Evolutionary conservation across 2,888 invertebrate genomes (phyloP).

Genomic region (Cistogaster globosa): DNA sequence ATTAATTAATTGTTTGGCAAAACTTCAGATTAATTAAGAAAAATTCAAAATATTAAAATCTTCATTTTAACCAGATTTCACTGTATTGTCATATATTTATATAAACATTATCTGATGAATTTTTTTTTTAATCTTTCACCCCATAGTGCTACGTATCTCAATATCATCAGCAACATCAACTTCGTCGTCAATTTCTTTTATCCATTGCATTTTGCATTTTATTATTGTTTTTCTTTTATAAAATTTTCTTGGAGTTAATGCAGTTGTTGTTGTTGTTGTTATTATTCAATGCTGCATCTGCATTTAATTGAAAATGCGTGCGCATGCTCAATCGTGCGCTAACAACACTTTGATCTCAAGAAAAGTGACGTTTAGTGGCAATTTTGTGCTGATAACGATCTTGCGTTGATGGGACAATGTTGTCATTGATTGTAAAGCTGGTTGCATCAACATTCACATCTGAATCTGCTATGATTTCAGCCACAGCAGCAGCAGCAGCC

Average conservation of each 20-base stretch:
- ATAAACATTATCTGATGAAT: too few relatives aligned
- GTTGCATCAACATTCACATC: conserved; percentile 68
- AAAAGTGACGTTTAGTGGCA: conserved; percentile 82
- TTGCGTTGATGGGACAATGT: conserved; percentile 81
- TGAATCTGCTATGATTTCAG: conserved; percentile 31
- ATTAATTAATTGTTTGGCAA: too few relatives aligned
- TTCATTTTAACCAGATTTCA: too few relatives aligned
- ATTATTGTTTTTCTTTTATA: conserved; percentile 34
- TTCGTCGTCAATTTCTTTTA: conserved; percentile 46
- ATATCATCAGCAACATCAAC: conserved; percentile 42
- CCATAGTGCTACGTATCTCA: conserved; percentile 38
- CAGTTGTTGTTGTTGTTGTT: conserved; percentile 50
- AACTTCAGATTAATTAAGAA: too few relatives aligned
- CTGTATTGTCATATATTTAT: too few relatives aligned
- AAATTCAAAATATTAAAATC: too few relatives aligned
- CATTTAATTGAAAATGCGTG: conserved; percentile 74
- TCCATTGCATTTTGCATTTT: conserved; percentile 30
- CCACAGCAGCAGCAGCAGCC: conserved; percentile 24
- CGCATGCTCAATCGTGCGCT: conserved; percentile 78
- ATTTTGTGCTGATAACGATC: conserved; percentile 81
- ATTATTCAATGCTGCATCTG: conserved; percentile 65
- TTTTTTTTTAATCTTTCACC: not conserved
- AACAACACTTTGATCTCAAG: conserved; percentile 82
- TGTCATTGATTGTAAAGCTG: conserved; percentile 80
- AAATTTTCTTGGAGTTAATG: conserved; percentile 24